These are phyloP conservation scores for Tetranychus urticae DNA, from an alignment of 1,140 invertebrate species.

Conservation along the genomic window DNA sequence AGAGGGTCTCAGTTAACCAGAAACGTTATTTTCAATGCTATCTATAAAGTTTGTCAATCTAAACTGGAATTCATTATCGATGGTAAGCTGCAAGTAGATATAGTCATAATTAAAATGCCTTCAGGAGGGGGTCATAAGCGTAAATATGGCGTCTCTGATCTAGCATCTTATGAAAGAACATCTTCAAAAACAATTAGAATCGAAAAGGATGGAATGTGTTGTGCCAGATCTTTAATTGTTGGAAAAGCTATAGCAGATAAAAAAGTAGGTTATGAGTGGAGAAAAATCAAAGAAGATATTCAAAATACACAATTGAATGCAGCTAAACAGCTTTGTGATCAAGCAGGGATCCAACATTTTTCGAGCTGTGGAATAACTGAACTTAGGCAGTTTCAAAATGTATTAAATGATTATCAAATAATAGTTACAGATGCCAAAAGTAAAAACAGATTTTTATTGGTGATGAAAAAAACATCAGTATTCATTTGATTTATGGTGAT, in stretches of 20 bases:
- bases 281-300: neutral
- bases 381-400: neutral
- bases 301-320: neutral
- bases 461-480: neutral
- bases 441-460: neutral
- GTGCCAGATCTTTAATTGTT: neutral
- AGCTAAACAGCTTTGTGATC: neutral
- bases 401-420: neutral
- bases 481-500: neutral
- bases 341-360: neutral
- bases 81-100: neutral
- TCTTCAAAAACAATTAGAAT: neutral
- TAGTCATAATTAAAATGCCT: neutral
- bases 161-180: neutral
- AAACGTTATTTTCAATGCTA: too few species aligned
- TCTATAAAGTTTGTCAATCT: neutral
- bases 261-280: neutral
- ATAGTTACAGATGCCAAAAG: neutral
- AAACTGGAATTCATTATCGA: neutral
- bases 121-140: neutral
- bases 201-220: neutral
- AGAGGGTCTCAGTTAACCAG: too few species aligned
- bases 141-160: neutral
- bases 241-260: neutral
- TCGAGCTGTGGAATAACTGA: neutral